phyloP scores from a whole-genome alignment of 2,113 vertebrate genomes.

The Seriola quinqueradiata region DNA sequence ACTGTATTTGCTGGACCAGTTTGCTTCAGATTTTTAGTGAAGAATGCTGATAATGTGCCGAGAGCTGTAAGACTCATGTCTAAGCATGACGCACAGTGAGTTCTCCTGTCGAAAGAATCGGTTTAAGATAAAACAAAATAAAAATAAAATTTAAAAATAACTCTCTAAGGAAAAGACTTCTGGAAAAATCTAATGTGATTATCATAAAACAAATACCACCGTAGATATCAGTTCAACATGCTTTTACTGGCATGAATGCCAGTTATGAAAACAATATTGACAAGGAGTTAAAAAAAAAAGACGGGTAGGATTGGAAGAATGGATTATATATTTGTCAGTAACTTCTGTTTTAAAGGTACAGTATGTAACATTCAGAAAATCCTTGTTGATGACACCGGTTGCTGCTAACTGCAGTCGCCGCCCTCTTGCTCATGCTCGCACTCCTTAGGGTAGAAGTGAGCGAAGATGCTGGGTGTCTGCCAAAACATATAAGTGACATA shows the following conservation, averaged over 20 bases:
- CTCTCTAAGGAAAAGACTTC: background rate
- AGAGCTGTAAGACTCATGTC: background rate
- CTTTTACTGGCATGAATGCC: background rate
- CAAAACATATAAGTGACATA: too few species aligned
- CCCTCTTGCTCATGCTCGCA: too few species aligned
- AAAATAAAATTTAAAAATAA: too few species aligned
- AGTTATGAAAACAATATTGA: background rate
- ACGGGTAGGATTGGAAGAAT: background rate
- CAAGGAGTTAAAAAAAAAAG: background rate
- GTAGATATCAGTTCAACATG: background rate
- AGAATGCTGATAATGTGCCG: background rate
- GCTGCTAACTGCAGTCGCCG: too few species aligned
- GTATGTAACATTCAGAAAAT: too few species aligned
- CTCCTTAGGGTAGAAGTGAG: too few species aligned
- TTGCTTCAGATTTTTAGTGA: background rate
- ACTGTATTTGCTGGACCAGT: background rate
- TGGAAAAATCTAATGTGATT: background rate
- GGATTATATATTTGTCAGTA: background rate
- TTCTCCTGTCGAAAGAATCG: background rate
- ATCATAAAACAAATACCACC: background rate
- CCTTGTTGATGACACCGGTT: too few species aligned
- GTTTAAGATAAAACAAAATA: background rate
- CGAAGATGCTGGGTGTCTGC: too few species aligned
- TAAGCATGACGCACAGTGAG: too few species aligned
- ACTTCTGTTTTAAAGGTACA: background rate